Percentiles rank a stretch among this genome's conserved stretches.
Evolutionary conservation across 2,888 invertebrate genomes (phyloP).

Genomic region (Frankliniella fusca): DNA sequence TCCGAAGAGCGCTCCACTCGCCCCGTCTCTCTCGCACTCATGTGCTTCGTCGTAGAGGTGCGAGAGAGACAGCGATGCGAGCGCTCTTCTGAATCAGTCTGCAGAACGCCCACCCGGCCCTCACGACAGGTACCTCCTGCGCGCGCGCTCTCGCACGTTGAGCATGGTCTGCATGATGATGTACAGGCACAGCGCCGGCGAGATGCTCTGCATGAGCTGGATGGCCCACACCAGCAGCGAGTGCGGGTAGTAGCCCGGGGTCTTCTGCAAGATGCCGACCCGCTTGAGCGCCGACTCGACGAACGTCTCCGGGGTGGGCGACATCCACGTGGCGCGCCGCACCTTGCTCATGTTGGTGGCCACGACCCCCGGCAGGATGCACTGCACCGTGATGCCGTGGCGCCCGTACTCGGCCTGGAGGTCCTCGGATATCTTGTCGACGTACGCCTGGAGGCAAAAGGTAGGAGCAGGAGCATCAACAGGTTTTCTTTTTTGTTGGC

Average conservation of each 20-base stretch:
- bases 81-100: no score
- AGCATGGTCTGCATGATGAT: constrained; percentile 61
- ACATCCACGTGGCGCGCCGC: constrained; percentile 63
- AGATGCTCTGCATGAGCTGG: constrained; percentile 50
- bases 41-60: no score
- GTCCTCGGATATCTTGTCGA: constrained; percentile 75
- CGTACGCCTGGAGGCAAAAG: constrained; percentile 59
- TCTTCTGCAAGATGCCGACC: constrained; percentile 63
- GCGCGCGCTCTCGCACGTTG: constrained; percentile 57
- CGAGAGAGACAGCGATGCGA: no score
- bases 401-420: constrained; percentile 69
- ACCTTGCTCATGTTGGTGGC: constrained; percentile 89
- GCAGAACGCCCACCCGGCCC: no score
- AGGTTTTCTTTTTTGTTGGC: neutral
- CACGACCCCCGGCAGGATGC: constrained; percentile 81
- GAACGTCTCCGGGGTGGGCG: constrained; percentile 68
- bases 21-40: no score
- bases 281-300: constrained; percentile 67
- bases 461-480: constrained; percentile 18
- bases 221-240: constrained; percentile 50
- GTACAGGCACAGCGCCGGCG: constrained; percentile 58
- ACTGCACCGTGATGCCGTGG: constrained; percentile 72
- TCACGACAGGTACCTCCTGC: constrained; percentile 46
- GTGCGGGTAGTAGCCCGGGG: constrained; percentile 74
- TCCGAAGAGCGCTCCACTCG: no score